Evolutionary conservation across 2,797 vertebrate genomes (phyloP).

Genomic region (Falco rusticolus): DNA sequence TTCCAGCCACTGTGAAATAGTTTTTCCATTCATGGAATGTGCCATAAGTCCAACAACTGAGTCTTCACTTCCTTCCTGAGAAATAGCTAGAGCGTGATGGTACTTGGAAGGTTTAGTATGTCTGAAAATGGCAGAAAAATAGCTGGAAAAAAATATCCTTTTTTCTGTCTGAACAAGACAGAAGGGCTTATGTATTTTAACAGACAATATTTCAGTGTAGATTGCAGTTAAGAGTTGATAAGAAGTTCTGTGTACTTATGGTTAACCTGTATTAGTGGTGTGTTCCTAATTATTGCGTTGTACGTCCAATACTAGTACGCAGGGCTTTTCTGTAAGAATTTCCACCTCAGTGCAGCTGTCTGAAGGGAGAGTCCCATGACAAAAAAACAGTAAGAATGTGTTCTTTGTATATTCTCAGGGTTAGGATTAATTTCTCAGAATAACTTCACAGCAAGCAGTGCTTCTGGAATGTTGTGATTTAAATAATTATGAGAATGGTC

Average conservation of each 20-base stretch:
- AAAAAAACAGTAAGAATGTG: neutral
- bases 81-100: neutral
- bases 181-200: neutral
- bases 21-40: neutral
- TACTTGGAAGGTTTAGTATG: neutral
- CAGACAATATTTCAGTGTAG: neutral
- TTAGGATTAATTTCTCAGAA: neutral
- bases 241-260: neutral
- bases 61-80: neutral
- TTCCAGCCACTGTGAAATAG: neutral
- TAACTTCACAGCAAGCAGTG: neutral
- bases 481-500: neutral
- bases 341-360: neutral
- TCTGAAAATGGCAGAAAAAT: neutral
- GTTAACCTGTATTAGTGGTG: neutral
- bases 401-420: neutral
- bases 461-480: neutral
- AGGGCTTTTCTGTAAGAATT: neutral
- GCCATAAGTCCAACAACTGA: neutral
- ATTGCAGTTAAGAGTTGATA: neutral
- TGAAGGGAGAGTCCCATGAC: neutral
- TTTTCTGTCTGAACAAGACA: neutral
- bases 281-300: neutral
- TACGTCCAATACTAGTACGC: neutral
- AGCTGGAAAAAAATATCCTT: neutral